phyloP scores from a whole-genome alignment of 1,140 invertebrate species.

The Drepana arcuata region DNA sequence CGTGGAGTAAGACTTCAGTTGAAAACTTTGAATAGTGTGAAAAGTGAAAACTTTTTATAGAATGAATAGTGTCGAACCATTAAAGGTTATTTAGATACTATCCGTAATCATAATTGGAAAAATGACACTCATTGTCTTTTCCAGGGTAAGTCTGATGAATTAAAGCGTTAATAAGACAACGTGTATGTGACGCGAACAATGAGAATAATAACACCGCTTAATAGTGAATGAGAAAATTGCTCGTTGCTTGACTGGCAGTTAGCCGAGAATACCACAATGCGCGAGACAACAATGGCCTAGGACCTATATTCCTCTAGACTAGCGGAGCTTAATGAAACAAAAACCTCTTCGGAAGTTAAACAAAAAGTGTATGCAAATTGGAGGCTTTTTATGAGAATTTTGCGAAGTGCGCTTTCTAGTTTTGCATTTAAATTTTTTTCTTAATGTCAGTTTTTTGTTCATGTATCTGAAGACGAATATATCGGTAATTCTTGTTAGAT shows the following conservation, averaged over 20 bases:
- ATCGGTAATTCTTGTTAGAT: too few species aligned
- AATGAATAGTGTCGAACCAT: background rate
- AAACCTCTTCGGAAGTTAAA: constrained; percentile 38
- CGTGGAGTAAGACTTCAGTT: background rate
- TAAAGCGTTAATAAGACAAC: constrained; percentile 49
- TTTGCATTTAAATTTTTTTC: too few species aligned
- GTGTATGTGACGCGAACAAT: constrained; percentile 51
- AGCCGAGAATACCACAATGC: constrained; percentile 50
- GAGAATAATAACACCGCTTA: constrained; percentile 50
- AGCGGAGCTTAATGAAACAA: constrained; percentile 51
- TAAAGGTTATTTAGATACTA: background rate
- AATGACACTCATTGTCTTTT: background rate
- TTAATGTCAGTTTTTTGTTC: too few species aligned
- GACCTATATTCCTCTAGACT: constrained; percentile 40
- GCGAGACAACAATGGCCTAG: constrained; percentile 42
- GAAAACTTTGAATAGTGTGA: background rate
- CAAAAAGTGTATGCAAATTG: constrained; percentile 39
- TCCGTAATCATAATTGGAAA: background rate
- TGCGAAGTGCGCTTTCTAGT: too few species aligned
- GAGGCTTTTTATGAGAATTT: too few species aligned
- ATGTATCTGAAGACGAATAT: too few species aligned
- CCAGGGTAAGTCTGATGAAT: constrained; percentile 18
- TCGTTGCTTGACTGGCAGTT: constrained; percentile 36
- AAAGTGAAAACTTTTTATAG: background rate
- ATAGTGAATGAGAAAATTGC: constrained; percentile 57